These are phyloP conservation scores for Slavum lentiscoides DNA, from an alignment of 2,888 invertebrate species.

Conservation along the genomic window DNA sequence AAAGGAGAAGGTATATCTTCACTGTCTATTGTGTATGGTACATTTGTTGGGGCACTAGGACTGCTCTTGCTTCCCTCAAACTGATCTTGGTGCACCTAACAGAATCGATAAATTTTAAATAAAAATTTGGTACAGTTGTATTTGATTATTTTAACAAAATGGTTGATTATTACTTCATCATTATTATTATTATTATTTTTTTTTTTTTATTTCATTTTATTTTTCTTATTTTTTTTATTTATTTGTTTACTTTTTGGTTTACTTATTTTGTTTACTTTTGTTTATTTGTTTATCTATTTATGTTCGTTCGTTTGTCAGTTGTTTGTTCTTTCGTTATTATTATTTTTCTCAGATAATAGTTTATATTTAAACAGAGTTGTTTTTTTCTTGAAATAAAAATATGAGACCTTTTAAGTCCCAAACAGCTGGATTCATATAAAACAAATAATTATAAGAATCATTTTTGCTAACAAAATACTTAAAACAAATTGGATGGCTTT, in stretches of 20 bases:
- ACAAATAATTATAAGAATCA: not conserved
- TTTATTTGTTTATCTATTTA: too few species aligned
- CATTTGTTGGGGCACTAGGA: conserved; percentile 48
- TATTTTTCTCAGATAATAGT: not conserved
- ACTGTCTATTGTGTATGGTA: conserved; percentile 51
- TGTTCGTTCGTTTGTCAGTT: too few species aligned
- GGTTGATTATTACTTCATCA: not conserved
- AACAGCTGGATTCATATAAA: conserved; percentile 42
- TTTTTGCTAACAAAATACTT: not conserved
- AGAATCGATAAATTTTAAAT: conserved; percentile 32
- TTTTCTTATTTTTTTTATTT: too few species aligned
- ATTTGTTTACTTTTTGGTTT: too few species aligned
- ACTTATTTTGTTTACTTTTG: too few species aligned
- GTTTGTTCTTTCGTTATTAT: not conserved
- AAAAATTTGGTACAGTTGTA: conserved; percentile 11
- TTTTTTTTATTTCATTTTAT: too few species aligned
- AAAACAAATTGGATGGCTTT: not conserved
- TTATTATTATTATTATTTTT: not conserved
- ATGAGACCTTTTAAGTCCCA: conserved; percentile 34
- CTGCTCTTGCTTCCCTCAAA: conserved; percentile 43
- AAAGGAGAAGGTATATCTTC: conserved; percentile 59
- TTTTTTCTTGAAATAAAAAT: conserved; percentile 8
- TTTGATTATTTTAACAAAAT: conserved; percentile 7
- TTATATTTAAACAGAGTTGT: not conserved
- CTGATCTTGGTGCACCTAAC: conserved; percentile 42